A percentile compares a stretch with the other conserved stretches of the same genome.
phyloP scores from a whole-genome alignment of 2,888 invertebrate species.

The Homarus gammarus region DNA sequence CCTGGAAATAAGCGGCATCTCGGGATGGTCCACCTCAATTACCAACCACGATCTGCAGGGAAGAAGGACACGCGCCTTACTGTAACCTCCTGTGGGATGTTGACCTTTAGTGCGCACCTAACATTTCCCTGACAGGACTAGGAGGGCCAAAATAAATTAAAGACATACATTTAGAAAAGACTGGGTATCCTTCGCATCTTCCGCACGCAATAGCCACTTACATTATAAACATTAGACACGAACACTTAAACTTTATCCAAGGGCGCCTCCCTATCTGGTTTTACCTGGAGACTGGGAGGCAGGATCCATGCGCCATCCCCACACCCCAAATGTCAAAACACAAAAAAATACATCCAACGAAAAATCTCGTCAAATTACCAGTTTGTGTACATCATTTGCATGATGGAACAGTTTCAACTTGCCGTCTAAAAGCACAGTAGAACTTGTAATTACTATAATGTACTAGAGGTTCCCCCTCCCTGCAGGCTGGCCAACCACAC shows the following conservation, averaged over 20 bases:
- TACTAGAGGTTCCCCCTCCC: neutral
- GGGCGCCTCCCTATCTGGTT: neutral
- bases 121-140: neutral
- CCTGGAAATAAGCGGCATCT: neutral
- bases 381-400: too few species aligned
- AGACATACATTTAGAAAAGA: neutral
- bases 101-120: conserved; percentile 1
- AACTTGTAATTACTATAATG: neutral
- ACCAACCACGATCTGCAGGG: neutral
- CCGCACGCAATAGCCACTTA: neutral
- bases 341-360: neutral
- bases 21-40: neutral
- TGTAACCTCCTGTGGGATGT: neutral
- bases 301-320: neutral
- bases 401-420: neutral
- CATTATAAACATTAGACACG: neutral
- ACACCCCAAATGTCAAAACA: neutral
- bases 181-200: neutral
- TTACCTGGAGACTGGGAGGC: too few species aligned
- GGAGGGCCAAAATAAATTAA: neutral
- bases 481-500: neutral
- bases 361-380: too few species aligned
- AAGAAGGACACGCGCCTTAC: conserved; percentile 37
- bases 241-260: neutral
- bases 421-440: neutral